Conservation (phyloP, 2,797 vertebrate species). For the Euphonia xanthogaster region DNA sequence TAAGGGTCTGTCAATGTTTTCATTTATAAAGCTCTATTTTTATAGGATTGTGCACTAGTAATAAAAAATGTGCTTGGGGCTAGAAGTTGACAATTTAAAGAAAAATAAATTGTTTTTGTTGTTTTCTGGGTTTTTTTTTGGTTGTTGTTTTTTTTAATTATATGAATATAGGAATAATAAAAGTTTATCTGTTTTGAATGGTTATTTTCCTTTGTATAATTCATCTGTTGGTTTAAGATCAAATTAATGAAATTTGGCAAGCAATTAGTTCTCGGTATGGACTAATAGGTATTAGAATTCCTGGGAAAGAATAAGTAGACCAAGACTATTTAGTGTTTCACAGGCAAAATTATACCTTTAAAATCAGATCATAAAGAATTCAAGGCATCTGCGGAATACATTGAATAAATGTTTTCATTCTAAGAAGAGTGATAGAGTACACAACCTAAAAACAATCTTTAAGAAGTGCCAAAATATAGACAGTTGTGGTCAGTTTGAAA, state of each 20-base stretch:
- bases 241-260: constrained; percentile 33
- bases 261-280: neutral
- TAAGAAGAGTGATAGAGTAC: neutral
- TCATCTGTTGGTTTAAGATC: constrained; percentile 31
- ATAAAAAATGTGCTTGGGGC: constrained; percentile 65
- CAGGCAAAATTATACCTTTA: neutral
- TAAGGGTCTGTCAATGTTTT: constrained; percentile 73
- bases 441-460: neutral
- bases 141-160: neutral
- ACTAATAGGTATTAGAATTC: neutral
- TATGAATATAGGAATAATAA: constrained; percentile 33
- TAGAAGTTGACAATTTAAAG: constrained; percentile 63
- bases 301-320: neutral
- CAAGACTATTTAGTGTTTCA: neutral
- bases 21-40: constrained; percentile 72
- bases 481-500: neutral
- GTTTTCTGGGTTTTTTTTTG: neutral
- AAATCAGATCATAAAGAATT: neutral
- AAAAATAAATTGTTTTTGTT: constrained; percentile 46
- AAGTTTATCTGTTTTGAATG: constrained; percentile 4
- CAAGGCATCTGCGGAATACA: neutral
- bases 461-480: neutral
- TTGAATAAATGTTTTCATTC: constrained; percentile 44
- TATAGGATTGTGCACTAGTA: constrained; percentile 61
- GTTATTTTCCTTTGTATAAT: constrained; percentile 10